Evolutionary conservation across 2,888 invertebrate species (phyloP), one percentile per base, ranked within the genome.

Genomic region (Sericinus montela): DNA sequence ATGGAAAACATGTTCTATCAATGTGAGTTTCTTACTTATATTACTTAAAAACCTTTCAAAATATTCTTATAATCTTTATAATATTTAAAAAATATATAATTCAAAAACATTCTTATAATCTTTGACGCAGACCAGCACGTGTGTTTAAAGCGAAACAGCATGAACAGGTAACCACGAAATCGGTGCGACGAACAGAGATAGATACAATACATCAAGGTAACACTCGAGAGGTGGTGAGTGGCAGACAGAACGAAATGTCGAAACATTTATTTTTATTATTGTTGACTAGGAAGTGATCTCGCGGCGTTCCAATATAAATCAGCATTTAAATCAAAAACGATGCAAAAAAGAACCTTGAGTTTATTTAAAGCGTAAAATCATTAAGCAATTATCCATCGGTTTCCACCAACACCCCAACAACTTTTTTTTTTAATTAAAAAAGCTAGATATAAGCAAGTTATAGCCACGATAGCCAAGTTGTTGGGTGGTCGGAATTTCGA

Each of bases 261-360:
- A 75, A 78, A 78, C 72, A 71, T 69, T 69, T 72, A 74, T 68
- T 66, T 66, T 70, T 69, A 72, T 76, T 72, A 56, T 63, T 64
- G 58, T 69, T 67, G 56, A 67, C 62, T 63, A 81, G 80, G 81
- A 83, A 83, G 69, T 82, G 80, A 81, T 81, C 72, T 84, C 76
- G 80, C 67, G 62, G 52, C 51, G 56, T 69, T 65, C 59, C 58
- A 59, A 64, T 63, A 60, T 62, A 65, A 64, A 60, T 60, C 58
- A 57, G 60, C 57, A 58, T 55, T 54, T 56, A 62, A 56, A 54
- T 52, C 46, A 50, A 51, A 49, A 50, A 35, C 50, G 16, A 34
- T 23, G 19, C 38, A 43, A 57, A 62, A 59, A 38, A 48, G 32
- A 46, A 53, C 75, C 72, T 75, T 77, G 69, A 62, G 53, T 59